A percentile compares a stretch with the other conserved stretches of the same genome.
These are phyloP conservation scores for Caranx melampygus DNA, from an alignment of 2,113 vertebrate genomes.

Conservation along the genomic window DNA sequence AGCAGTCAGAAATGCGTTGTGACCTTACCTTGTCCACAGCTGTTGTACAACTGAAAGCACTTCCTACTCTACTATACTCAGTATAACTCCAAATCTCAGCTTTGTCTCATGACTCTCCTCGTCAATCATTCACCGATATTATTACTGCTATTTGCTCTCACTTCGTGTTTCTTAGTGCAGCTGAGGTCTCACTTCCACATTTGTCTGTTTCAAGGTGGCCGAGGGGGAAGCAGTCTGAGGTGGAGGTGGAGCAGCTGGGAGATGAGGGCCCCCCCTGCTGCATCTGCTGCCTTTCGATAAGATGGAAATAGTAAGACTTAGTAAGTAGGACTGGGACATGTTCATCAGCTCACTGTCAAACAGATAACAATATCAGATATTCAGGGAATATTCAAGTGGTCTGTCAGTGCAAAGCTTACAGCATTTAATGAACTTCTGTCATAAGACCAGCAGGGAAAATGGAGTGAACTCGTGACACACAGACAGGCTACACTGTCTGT, in stretches of 20 bases:
- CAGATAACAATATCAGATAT: neutral
- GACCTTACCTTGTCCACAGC: slow-evolving; percentile 46
- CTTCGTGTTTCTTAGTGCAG: slow-evolving; percentile 60
- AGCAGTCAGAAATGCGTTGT: neutral
- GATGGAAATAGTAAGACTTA: neutral
- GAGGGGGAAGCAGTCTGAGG: slow-evolving; percentile 33
- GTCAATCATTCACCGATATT: slow-evolving; percentile 14
- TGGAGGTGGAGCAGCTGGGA: slow-evolving; percentile 29
- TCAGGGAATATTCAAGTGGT: neutral
- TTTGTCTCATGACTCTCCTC: neutral
- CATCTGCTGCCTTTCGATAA: slow-evolving; percentile 37
- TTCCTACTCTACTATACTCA: neutral
- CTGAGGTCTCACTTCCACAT: slow-evolving; percentile 64
- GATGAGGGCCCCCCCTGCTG: slow-evolving; percentile 10
- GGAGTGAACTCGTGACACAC: neutral
- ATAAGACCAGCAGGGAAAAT: neutral
- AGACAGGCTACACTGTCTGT: no score
- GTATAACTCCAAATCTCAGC: neutral
- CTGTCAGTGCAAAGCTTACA: neutral
- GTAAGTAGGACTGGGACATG: neutral
- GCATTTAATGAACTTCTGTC: no score
- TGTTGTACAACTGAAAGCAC: slow-evolving; percentile 24
- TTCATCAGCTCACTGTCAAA: neutral
- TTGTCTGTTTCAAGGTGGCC: neutral
- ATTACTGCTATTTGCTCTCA: slow-evolving; percentile 43